Base-by-base conservation (phyloP, 1,140 invertebrate genomes). In the Euura lappo region DNA sequence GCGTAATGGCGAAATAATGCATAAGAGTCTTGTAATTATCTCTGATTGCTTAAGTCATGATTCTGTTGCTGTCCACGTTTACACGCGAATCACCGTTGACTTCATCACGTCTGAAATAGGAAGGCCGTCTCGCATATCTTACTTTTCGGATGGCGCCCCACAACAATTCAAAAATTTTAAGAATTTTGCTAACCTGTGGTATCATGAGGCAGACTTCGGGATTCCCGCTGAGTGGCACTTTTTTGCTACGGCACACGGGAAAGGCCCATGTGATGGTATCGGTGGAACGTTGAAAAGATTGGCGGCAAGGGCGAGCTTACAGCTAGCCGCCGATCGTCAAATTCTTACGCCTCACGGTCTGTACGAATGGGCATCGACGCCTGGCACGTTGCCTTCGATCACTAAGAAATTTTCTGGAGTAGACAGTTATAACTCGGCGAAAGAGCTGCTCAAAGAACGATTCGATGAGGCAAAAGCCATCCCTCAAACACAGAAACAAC, bases 141-240 rank as follows among this genome's bases (percentile, higher is more conserved):
- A 77, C 64, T 80, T 81, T 76, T 78, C 76, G 60, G 82, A 85
- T 76, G 84, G 82, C 3, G 73, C 74, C 74, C 79, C 74, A 28
- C 72, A 71, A 5, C 80, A 85, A 60, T 85, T 84, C 70, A 83
- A 85, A 72, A 85, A 84, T 66, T 71, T 68, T 13, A 80, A 79
- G 43, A 84, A 83, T 75, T 83, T 84, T 69, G 13, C 73, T 2
- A 85, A 83, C 70, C 70, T 84, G 2, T 75, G 77, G 47, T 45
- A 79, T 47, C 83, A 83, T 65, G 44, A 77, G 68, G 65, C 69
- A 46, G 83, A 85, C 73, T 85, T 83, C 75, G 68, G 65, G 7
- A 51, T 85, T 44, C 44, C 74, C 3, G 83, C 81, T n/a, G 77
- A 83, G 72, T 84, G 83, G 79, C 69, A 80, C 44, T 84, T 85